phyloP scores from a whole-genome alignment of 2,113 vertebrate species.

The Kryptolebias marmoratus region DNA sequence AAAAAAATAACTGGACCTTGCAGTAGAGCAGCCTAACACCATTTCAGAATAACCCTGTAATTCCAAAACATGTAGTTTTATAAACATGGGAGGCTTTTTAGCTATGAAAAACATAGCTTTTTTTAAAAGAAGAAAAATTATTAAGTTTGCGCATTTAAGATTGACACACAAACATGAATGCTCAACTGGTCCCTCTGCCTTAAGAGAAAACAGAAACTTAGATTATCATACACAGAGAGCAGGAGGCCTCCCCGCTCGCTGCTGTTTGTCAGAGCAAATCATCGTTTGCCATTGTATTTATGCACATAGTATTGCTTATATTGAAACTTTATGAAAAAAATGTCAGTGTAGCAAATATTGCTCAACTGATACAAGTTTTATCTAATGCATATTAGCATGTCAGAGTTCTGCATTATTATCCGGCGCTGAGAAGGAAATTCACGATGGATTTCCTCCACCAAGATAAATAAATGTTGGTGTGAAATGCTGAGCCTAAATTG shows the following conservation, averaged over 20 bases:
- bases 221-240: no score
- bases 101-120: background rate
- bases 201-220: no score
- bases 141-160: no score
- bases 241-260: background rate
- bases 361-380: background rate
- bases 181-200: no score
- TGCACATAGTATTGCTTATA: background rate
- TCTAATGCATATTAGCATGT: slow-evolving; percentile 1
- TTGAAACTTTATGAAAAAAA: background rate
- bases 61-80: no score
- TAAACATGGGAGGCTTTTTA: no score
- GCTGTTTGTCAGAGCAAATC: background rate
- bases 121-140: background rate
- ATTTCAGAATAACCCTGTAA: no score
- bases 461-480: background rate
- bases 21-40: no score
- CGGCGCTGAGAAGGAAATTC: slow-evolving; percentile 1
- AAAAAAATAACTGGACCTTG: no score
- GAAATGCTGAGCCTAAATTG: slow-evolving; percentile 9
- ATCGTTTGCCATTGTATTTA: background rate
- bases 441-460: background rate
- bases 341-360: background rate
- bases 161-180: no score
- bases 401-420: background rate